These are phyloP conservation scores for Tinea pellionella DNA, from an alignment of 2,888 invertebrate species.

Conservation along the genomic window DNA sequence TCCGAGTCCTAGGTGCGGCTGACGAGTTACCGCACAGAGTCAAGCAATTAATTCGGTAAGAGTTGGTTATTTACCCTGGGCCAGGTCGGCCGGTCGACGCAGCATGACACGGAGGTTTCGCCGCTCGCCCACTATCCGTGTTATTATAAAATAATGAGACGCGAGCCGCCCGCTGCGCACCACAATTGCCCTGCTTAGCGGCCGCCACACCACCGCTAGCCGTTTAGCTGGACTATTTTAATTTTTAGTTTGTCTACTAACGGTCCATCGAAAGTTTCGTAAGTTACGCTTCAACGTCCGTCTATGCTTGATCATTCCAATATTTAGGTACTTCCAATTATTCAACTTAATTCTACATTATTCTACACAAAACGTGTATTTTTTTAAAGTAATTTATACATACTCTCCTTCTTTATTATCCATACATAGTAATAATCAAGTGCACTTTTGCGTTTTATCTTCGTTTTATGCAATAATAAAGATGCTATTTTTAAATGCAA, in stretches of 20 bases:
- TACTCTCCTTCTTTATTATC: too few species aligned
- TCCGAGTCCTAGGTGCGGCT: conserved; percentile 24
- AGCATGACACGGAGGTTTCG: conserved; percentile 55
- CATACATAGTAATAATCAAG: not conserved
- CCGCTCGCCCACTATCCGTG: conserved; percentile 47
- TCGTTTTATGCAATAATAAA: not conserved
- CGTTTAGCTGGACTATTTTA: conserved; percentile 61
- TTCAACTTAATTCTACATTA: not conserved
- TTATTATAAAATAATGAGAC: conserved; percentile 70
- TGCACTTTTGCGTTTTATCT: not conserved
- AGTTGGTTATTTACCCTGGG: conserved; percentile 45
- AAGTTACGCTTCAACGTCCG: conserved; percentile 40
- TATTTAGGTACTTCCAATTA: conserved; percentile 9
- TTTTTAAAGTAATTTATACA: too few species aligned
- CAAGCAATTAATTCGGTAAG: conserved; percentile 62
- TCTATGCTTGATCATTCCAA: conserved; percentile 23
- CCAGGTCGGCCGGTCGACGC: conserved; percentile 25
- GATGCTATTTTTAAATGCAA: not conserved
- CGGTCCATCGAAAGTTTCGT: conserved; percentile 47
- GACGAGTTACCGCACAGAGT: conserved; percentile 58
- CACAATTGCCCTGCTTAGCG: conserved; percentile 67
- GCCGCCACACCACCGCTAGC: conserved; percentile 35
- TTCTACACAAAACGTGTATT: too few species aligned
- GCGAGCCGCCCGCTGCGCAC: conserved; percentile 60
- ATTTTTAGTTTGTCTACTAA: conserved; percentile 68